phyloP scores from a whole-genome alignment of 1,140 invertebrate species.

The Diachasmimorpha longicaudata region DNA sequence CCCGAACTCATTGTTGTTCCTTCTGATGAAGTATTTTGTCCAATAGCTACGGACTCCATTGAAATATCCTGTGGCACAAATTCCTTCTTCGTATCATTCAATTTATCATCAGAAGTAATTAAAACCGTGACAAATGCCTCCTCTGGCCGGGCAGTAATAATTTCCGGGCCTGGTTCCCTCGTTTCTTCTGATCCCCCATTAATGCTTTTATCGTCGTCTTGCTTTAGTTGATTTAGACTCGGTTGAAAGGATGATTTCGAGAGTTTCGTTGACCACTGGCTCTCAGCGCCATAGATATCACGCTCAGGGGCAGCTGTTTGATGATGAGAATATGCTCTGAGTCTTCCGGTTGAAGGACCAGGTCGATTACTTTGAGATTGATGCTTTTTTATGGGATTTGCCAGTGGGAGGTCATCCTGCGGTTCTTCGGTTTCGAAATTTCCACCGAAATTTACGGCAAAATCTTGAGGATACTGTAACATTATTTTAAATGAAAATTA shows the following conservation, averaged over 20 bases:
- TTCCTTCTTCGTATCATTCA: not conserved
- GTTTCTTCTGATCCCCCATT: constrained; percentile 7
- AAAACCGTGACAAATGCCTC: constrained; percentile 40
- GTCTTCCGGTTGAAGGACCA: constrained; percentile 34
- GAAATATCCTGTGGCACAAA: not conserved
- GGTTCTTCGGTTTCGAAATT: not conserved
- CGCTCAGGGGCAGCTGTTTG: constrained; percentile 20
- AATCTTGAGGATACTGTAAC: constrained; percentile 50
- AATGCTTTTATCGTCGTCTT: constrained; percentile 31
- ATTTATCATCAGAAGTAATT: constrained; percentile 41
- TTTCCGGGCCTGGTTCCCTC: constrained; percentile 39
- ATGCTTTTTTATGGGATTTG: not conserved
- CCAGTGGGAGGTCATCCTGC: not conserved
- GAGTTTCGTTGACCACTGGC: constrained; percentile 71
- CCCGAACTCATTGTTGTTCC: not conserved
- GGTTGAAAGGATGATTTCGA: constrained; percentile 66
- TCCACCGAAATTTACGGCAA: constrained; percentile 49
- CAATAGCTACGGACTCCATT: constrained; percentile 40
- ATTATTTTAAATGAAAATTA: too few relatives aligned
- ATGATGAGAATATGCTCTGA: constrained; percentile 12
- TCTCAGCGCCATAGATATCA: constrained; percentile 61
- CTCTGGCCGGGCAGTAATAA: constrained; percentile 51
- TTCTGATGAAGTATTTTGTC: constrained; percentile 37
- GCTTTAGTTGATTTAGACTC: constrained; percentile 58
- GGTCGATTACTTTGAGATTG: not conserved